phyloP scores from a whole-genome alignment of 2,888 invertebrate species.

The Spodoptera picta region DNA sequence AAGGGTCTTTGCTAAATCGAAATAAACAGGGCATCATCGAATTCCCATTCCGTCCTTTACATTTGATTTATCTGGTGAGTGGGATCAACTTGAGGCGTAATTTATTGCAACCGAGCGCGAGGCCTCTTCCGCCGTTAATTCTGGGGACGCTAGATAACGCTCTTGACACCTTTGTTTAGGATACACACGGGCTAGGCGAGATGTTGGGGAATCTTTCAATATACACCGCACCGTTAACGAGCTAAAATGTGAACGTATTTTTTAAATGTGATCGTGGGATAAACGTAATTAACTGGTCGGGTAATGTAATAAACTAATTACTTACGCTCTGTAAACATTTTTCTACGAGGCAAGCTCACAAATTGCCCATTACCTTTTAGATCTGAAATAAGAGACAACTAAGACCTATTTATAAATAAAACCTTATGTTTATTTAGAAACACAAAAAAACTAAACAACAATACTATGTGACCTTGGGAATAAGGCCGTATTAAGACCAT shows the following conservation, averaged over 20 bases:
- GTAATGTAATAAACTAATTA: no score
- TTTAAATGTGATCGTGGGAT: neutral
- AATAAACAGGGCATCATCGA: conserved; percentile 76
- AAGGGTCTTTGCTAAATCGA: conserved; percentile 67
- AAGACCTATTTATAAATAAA: no score
- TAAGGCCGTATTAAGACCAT: no score
- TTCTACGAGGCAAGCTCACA: no score
- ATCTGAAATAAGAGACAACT: no score
- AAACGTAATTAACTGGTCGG: no score
- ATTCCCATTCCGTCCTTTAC: conserved; percentile 77
- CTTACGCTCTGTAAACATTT: no score
- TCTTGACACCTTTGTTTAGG: conserved; percentile 73
- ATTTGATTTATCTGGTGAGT: conserved; percentile 83
- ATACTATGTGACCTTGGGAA: no score
- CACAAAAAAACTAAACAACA: no score
- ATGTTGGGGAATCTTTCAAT: conserved; percentile 36
- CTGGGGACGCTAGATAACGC: conserved; percentile 75
- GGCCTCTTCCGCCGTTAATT: conserved; percentile 76
- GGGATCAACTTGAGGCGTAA: conserved; percentile 79
- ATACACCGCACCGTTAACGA: neutral
- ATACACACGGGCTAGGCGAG: conserved; percentile 37
- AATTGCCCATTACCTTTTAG: no score
- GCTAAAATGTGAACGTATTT: conserved; percentile 4
- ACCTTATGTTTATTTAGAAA: no score
- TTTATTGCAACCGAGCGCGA: conserved; percentile 74